A percentile compares a stretch with the other conserved stretches of the same genome.
phyloP scores from a whole-genome alignment of 2,113 vertebrate genomes.

The Poeciliopsis turrubarensis region DNA sequence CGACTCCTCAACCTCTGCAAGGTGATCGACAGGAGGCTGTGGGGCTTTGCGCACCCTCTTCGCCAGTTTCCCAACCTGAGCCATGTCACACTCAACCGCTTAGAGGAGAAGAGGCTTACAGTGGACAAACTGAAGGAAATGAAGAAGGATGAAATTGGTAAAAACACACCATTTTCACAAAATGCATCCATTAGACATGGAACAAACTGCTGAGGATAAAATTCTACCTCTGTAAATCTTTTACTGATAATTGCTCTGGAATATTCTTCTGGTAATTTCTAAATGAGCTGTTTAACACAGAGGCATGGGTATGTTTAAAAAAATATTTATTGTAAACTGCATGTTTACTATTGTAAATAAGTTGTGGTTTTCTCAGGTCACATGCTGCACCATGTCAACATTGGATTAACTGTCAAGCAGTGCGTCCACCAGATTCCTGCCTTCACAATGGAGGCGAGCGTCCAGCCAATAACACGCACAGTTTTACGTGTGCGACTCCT shows the following conservation, averaged over 20 bases:
- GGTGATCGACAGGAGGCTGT: constrained; percentile 95
- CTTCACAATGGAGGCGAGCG: constrained; percentile 90
- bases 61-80: constrained; percentile 91
- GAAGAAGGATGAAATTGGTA: constrained; percentile 98
- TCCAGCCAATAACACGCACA: constrained; percentile 97
- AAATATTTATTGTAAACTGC: too few relatives aligned
- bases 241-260: too few relatives aligned
- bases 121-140: constrained; percentile 97
- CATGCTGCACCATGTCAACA: constrained; percentile 97
- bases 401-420: constrained; percentile 94
- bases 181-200: too few relatives aligned
- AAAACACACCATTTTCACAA: constrained; percentile 35
- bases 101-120: constrained; percentile 94
- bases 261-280: too few relatives aligned
- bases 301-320: too few relatives aligned
- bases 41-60: constrained; percentile 93
- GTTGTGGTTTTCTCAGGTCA: constrained; percentile 82
- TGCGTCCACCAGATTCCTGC: constrained; percentile 96
- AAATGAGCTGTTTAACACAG: too few relatives aligned
- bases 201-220: too few relatives aligned
- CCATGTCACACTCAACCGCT: constrained; percentile 83
- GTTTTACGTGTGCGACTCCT: constrained; percentile 90
- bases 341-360: too few relatives aligned
- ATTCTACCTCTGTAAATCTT: too few relatives aligned
- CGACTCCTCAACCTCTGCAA: constrained; percentile 95